phyloP scores from a whole-genome alignment of 2,113 vertebrate species.

The Bagarius yarrelli region DNA sequence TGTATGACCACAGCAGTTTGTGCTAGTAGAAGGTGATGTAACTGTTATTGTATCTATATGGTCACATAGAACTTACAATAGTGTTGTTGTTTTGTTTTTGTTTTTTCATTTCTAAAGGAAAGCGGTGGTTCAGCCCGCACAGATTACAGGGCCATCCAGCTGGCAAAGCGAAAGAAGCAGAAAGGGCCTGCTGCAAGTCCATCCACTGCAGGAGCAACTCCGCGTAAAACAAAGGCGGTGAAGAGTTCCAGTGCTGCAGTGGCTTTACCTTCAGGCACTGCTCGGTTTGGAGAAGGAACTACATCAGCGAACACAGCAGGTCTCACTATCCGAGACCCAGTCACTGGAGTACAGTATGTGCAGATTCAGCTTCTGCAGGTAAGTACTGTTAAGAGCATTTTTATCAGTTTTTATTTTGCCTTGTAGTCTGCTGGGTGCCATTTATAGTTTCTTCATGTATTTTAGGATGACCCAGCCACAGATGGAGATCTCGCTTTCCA shows the following conservation, averaged over 20 bases:
- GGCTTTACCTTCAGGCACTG: conserved; percentile 52
- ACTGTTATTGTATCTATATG: neutral
- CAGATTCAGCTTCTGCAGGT: conserved; percentile 94
- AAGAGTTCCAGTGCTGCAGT: conserved; percentile 61
- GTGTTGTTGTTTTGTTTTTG: neutral
- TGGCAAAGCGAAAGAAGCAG: conserved; percentile 89
- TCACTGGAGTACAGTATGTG: conserved; percentile 81
- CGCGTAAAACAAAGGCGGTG: conserved; percentile 74
- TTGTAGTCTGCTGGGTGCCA: neutral
- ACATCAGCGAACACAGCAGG: conserved; percentile 72
- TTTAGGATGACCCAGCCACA: conserved; percentile 81
- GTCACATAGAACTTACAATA: neutral
- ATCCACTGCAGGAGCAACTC: conserved; percentile 67
- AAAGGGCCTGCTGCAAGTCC: conserved; percentile 67
- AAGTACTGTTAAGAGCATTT: conserved; percentile 42
- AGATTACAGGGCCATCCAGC: conserved; percentile 92
- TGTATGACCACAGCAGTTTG: neutral
- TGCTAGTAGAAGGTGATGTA: neutral
- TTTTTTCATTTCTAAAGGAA: conserved; percentile 70
- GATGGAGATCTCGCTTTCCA: conserved; percentile 86
- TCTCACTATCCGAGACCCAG: conserved; percentile 77
- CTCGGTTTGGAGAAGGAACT: conserved; percentile 70
- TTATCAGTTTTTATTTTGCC: neutral
- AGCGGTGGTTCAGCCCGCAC: conserved; percentile 92
- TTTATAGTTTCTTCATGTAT: conserved; percentile 33